These are phyloP conservation scores for Megaceryle maxima DNA, from an alignment of 2,113 vertebrate species.

Conservation along the genomic window DNA sequence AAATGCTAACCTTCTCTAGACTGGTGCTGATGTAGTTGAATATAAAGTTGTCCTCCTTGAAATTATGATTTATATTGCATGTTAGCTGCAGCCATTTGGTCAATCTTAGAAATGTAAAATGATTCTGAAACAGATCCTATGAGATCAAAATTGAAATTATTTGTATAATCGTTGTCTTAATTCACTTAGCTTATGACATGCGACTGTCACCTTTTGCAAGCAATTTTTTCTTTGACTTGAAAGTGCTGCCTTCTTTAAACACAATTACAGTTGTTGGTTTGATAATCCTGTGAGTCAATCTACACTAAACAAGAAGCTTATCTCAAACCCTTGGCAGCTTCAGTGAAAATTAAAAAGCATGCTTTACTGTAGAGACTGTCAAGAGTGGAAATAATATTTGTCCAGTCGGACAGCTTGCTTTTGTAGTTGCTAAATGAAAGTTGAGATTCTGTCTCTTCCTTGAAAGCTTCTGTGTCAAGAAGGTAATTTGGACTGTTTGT, in stretches of 20 bases:
- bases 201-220: constrained; percentile 51
- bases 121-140: not conserved
- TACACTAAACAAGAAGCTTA: constrained; percentile 73
- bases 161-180: constrained; percentile 62
- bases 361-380: constrained; percentile 92
- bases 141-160: constrained; percentile 11
- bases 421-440: constrained; percentile 97
- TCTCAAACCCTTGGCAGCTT: constrained; percentile 77
- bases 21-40: not conserved
- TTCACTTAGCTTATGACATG: constrained; percentile 70
- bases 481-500: constrained; percentile 92
- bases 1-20: constrained; percentile 4
- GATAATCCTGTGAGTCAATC: constrained; percentile 82
- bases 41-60: not conserved
- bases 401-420: constrained; percentile 96
- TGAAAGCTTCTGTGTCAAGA: constrained; percentile 89
- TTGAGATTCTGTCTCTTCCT: constrained; percentile 94
- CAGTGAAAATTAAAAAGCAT: constrained; percentile 88
- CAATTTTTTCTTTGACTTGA: constrained; percentile 32
- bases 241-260: constrained; percentile 63
- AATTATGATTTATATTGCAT: not conserved
- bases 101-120: not conserved
- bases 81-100: not conserved
- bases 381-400: constrained; percentile 97
- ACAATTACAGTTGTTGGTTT: constrained; percentile 82